A percentile compares a stretch with the other conserved stretches of the same genome.
These are phyloP conservation scores for Vidua chalybeata DNA, from an alignment of 2,113 vertebrate genomes.

Conservation along the genomic window DNA sequence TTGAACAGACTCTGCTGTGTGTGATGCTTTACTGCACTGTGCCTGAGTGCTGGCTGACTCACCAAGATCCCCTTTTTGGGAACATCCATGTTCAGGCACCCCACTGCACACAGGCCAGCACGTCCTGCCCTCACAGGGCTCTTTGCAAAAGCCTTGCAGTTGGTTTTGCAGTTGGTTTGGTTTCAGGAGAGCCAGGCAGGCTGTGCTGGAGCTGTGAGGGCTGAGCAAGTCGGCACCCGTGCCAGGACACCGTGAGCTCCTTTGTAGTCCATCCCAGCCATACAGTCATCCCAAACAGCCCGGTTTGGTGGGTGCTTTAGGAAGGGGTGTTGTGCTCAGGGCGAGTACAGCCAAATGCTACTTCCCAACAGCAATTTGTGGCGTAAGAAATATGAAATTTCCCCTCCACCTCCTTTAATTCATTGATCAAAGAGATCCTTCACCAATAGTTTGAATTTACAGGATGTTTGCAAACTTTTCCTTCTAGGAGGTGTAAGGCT, in stretches of 20 bases:
- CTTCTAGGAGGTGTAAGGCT: background rate
- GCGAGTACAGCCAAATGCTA: background rate
- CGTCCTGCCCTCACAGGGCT: background rate
- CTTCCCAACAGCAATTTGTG: background rate
- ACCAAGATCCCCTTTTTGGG: background rate
- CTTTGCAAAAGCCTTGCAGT: background rate
- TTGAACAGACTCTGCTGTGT: background rate
- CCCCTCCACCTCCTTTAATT: background rate
- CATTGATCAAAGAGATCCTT: conserved; percentile 22
- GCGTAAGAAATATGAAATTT: background rate
- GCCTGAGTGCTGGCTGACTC: background rate
- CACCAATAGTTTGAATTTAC: background rate
- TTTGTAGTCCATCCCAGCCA: conserved; percentile 37
- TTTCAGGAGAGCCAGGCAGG: background rate
- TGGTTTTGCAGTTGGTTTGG: background rate
- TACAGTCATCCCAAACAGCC: conserved; percentile 37
- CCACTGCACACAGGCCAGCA: background rate
- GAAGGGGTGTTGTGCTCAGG: background rate
- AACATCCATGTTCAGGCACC: rapidly evolving
- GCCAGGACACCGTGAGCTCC: background rate
- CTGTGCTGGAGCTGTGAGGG: background rate
- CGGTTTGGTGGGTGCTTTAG: background rate
- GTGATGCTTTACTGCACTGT: background rate
- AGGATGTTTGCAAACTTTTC: background rate
- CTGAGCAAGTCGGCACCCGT: background rate